Evolutionary conservation across 2,888 invertebrate genomes (phyloP), one percentile per base, ranked within the genome.

Genomic region (Volucella inflata): DNA sequence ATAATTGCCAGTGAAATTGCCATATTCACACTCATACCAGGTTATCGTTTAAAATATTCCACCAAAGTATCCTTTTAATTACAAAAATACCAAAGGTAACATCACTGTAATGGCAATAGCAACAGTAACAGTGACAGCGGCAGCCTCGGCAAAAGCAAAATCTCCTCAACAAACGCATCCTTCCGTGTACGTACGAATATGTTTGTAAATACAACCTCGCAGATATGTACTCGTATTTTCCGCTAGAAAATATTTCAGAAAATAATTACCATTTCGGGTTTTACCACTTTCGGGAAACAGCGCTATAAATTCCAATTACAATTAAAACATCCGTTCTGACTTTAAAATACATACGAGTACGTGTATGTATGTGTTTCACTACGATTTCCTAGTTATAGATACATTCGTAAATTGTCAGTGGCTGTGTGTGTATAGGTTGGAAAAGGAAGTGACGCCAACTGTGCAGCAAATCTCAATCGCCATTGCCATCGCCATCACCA

Each of bases 291-390:
- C 16, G 40, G 10, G 48, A 82, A 71, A 67, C 53, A 36, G 36
- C 30, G 30, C 65, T 46, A 82, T 82, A 77, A 82, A 78, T 83
- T 78, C 72, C 67, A 67, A 60, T 72, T 82, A 83, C 78, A 83
- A 83, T 83, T 83, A 70, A 83, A 83, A 72, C 72, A 74, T 83
- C 57, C 78, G 50, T 67, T 64, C 17, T 9, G 21, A 46, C 65
- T 30, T 8, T 42, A 14, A n/a, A 8, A 21, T 51, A n/a, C 62
- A 59, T 64, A 71, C 30, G 30, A 30, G 6, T 30, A 30, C 30
- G 30, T 0, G 21, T 1, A 2, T n/a, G n/a, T n/a, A n/a, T n/a
- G n/a, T n/a, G n/a, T n/a, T n/a, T n/a, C n/a, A 6, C 21, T 21
- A 21, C 21, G 6, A 30, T 30, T 6, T 6, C 30, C 30, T 30